Evolutionary conservation across 2,113 vertebrate genomes (phyloP), one percentile per base, ranked within the genome.

Genomic region (Xiphias gladius): DNA sequence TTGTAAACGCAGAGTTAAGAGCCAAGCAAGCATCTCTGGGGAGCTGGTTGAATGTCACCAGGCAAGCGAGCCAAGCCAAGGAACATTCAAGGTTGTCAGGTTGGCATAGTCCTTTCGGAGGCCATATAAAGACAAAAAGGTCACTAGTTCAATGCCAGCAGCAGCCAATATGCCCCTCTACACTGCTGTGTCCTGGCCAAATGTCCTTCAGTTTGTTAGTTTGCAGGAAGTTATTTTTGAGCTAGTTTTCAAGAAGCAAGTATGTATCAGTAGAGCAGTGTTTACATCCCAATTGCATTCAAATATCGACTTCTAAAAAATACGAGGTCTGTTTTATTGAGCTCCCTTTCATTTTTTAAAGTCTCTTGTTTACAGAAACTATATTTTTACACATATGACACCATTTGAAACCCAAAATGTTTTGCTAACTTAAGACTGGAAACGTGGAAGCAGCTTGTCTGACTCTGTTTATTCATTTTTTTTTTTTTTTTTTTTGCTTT

Each of bases 11-110:
- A 55, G 74, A 84, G 80, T 41, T 2, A n/a, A 50, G 84, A 82
- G 90, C 86, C 91, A 88, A 91, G 84, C 54, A 13, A 57, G 66
- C 54, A 7, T 89, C 93, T 88, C 86, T 1, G 4, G 89, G 86
- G 89, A 88, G 50, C 50, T 7, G 83, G 22, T 64, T 93, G 88
- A 92, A 92, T 92, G 93, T 91, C 93, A 93, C 73, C 76, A 81
- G 62, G 79, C 78, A 55, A 59, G 71, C 41, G 65, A 61, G n/a
- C 67, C 59, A 64, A 71, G 82, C 84, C 85, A 80, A 86, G 78
- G 84, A 86, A 76, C 85, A 59, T 78, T 91, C 83, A 89, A 82
- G 88, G 76, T 82, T 91, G 83, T 87, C 89, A 86, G 82, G 82
- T 90, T 84, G 90, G 82, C 86, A 82, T 69, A 6, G 50, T 39